Evolutionary conservation across 2,797 vertebrate genomes (phyloP).

Genomic region (Chaetophractus vellerosus): DNA sequence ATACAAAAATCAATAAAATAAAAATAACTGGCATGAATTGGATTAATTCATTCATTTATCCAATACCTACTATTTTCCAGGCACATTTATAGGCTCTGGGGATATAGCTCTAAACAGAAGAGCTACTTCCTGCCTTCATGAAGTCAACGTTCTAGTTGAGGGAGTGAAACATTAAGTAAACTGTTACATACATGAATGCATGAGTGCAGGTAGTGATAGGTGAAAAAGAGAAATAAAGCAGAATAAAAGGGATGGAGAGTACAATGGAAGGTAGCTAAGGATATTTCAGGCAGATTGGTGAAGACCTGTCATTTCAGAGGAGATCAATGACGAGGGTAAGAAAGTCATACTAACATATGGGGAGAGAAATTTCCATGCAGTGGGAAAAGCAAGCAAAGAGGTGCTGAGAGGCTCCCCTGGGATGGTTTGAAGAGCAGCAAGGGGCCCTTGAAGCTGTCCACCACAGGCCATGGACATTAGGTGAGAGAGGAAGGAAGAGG

Average conservation of each 20-base stretch:
- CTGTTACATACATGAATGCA: not conserved
- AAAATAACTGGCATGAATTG: not conserved
- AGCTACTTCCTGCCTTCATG: not conserved
- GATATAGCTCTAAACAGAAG: not conserved
- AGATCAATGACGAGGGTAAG: not conserved
- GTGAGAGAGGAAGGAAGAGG: no score
- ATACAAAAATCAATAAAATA: not conserved
- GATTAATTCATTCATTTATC: not conserved
- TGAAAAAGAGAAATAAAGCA: not conserved
- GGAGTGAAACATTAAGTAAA: not conserved
- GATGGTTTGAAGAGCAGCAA: not conserved
- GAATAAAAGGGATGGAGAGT: fast-evolving
- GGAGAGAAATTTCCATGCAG: not conserved
- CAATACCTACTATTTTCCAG: not conserved
- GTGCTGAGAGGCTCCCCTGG: fast-evolving
- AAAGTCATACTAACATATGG: not conserved
- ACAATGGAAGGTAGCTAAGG: fast-evolving
- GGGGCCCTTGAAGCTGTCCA: fast-evolving
- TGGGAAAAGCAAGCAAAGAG: not conserved
- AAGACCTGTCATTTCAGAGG: not conserved
- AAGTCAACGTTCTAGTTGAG: not conserved
- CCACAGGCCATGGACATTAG: not conserved
- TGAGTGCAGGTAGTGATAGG: not conserved
- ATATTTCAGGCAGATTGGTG: not conserved
- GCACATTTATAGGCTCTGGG: not conserved